Evolutionary conservation across 2,797 vertebrate species (phyloP).

Genomic region (Chaetodon trifasciatus): DNA sequence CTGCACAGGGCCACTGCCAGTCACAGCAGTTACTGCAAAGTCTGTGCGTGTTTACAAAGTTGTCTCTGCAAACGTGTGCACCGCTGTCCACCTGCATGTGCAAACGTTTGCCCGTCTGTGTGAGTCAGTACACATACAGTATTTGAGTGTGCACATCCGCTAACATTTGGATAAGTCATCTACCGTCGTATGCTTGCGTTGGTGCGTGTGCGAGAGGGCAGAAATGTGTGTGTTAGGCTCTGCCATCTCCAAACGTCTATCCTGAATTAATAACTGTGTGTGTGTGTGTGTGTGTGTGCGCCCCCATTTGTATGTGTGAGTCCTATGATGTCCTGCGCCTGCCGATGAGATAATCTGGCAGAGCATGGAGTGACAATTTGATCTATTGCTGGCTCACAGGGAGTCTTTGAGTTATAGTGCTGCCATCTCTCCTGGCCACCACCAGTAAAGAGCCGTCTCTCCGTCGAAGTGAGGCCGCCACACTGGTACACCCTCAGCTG

Average conservation of each 20-base stretch:
- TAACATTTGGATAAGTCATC: constrained; percentile 39
- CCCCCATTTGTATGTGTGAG: constrained; percentile 52
- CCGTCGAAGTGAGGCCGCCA: constrained; percentile 36
- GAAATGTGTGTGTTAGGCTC: neutral
- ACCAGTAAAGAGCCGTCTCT: constrained; percentile 60
- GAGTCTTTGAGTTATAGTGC: constrained; percentile 80
- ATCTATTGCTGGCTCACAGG: constrained; percentile 76
- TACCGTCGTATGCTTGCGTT: neutral
- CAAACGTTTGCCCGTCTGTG: constrained; percentile 33
- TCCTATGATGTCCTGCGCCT: constrained; percentile 64
- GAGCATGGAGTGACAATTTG: constrained; percentile 78
- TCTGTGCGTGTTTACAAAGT: constrained; percentile 4
- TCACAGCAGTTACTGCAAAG: constrained; percentile 28
- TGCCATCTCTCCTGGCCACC: constrained; percentile 73
- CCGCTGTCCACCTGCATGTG: constrained; percentile 6
- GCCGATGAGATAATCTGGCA: constrained; percentile 78
- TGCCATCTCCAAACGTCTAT: constrained; percentile 19
- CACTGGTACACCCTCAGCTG: constrained; percentile 42
- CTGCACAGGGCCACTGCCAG: constrained; percentile 42
- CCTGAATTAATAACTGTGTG: constrained; percentile 39
- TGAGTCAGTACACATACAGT: constrained; percentile 14
- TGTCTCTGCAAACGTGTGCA: constrained; percentile 42
- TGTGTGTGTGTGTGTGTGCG: constrained; percentile 39
- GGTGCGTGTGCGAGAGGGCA: neutral
- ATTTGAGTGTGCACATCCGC: constrained; percentile 15